Conservation (phyloP, 2,113 vertebrate species). For the Psittacula cyanocephala region DNA sequence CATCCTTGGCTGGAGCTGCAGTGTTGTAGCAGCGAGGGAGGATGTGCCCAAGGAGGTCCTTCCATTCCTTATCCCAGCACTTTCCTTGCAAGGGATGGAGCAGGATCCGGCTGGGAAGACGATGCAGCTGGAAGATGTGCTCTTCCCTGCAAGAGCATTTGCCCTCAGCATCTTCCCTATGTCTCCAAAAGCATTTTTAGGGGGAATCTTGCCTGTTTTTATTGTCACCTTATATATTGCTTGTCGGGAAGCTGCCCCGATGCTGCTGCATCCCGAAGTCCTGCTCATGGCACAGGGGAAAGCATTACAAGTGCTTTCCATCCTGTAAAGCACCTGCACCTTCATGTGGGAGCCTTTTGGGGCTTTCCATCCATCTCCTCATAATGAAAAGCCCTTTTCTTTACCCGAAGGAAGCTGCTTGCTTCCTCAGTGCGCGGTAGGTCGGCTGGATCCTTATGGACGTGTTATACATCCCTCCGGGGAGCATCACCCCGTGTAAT, state of each 20-base stretch:
- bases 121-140: not conserved
- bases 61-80: not conserved
- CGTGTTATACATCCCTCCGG: not conserved
- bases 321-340: not conserved
- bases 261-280: not conserved
- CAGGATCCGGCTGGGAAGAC: not conserved
- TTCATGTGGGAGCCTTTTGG: fast-evolving
- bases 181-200: fast-evolving
- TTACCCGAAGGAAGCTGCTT: fast-evolving
- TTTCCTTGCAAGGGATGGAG: fast-evolving
- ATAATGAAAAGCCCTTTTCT: not conserved
- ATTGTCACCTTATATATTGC: fast-evolving
- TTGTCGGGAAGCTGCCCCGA: fast-evolving
- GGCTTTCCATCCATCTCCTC: not conserved
- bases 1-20: slow-evolving; percentile 1
- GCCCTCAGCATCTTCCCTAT: fast-evolving
- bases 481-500: not conserved
- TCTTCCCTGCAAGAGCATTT: fast-evolving
- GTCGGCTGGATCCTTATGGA: not conserved
- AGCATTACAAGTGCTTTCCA: fast-evolving
- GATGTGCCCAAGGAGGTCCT: not conserved
- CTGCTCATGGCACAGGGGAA: fast-evolving
- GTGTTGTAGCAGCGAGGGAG: not conserved
- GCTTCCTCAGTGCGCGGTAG: not conserved
- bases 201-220: not conserved